Conservation (phyloP, 2,888 invertebrate genomes). For the Drosophila atroscutellata region DNA sequence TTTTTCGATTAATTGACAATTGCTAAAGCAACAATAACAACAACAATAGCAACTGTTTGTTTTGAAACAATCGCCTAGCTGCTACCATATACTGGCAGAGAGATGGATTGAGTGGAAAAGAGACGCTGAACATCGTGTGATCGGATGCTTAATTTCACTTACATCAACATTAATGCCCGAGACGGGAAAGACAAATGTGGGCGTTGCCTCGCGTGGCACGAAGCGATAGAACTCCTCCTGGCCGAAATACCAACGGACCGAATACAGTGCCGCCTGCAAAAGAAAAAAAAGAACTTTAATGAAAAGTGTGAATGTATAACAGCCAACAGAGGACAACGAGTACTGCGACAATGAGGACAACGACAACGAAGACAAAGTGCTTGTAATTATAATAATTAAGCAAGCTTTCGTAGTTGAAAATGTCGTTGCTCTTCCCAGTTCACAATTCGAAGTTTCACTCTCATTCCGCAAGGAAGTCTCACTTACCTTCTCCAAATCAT, state of each 20-base stretch:
- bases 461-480: conserved; percentile 44
- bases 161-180: conserved; percentile 88
- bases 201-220: conserved; percentile 87
- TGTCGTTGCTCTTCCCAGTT: conserved; percentile 8
- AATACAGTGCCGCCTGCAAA: conserved; percentile 86
- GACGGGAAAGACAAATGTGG: conserved; percentile 86
- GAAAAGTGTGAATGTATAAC: conserved; percentile 52
- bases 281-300: conserved; percentile 50
- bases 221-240: conserved; percentile 88
- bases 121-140: not conserved
- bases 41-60: conserved; percentile 8
- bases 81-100: not conserved
- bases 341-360: conserved; percentile 17
- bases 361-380: conserved; percentile 70
- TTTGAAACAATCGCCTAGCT: conserved; percentile 11
- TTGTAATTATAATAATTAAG: conserved; percentile 79
- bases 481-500: conserved; percentile 85
- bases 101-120: not conserved
- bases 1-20: conserved; percentile 62
- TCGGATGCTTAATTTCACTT: conserved; percentile 83
- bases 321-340: conserved; percentile 11
- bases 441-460: conserved; percentile 6
- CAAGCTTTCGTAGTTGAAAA: conserved; percentile 58
- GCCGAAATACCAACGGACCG: conserved; percentile 88
- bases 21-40: conserved; percentile 9